Conservation (phyloP, 2,888 invertebrate genomes). For the Dexiosoma caninum region DNA sequence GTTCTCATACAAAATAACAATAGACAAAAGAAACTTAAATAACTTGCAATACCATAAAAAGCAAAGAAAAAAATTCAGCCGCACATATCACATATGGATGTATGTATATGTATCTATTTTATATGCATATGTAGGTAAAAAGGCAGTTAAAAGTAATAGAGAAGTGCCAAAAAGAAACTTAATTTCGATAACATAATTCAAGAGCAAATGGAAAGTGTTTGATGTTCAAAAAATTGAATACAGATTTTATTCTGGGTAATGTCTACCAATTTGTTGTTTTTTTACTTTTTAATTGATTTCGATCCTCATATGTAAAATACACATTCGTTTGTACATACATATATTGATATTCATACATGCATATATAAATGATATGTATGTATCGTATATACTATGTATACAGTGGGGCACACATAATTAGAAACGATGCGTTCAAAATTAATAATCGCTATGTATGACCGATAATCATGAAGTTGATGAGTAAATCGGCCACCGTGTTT, state of each 20-base stretch:
- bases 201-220: neutral
- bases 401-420: too few species aligned
- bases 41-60: conserved; percentile 22
- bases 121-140: neutral
- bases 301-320: too few species aligned
- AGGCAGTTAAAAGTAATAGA: conserved; percentile 7
- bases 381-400: too few species aligned
- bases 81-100: neutral
- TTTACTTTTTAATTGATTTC: too few species aligned
- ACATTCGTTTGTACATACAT: neutral
- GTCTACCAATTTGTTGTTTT: neutral
- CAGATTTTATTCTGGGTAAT: neutral
- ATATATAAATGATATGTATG: too few species aligned
- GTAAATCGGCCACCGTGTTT: too few species aligned
- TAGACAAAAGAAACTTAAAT: conserved; percentile 51
- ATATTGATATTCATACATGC: neutral
- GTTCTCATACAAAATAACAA: conserved; percentile 44
- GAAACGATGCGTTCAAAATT: too few species aligned
- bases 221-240: neutral
- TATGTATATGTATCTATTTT: neutral
- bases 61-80: neutral
- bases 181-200: neutral
- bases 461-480: too few species aligned
- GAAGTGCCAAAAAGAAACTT: neutral
- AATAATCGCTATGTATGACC: too few species aligned